Base-by-base conservation (phyloP, 1,140 invertebrate species). In the Saccostrea glomerata region DNA sequence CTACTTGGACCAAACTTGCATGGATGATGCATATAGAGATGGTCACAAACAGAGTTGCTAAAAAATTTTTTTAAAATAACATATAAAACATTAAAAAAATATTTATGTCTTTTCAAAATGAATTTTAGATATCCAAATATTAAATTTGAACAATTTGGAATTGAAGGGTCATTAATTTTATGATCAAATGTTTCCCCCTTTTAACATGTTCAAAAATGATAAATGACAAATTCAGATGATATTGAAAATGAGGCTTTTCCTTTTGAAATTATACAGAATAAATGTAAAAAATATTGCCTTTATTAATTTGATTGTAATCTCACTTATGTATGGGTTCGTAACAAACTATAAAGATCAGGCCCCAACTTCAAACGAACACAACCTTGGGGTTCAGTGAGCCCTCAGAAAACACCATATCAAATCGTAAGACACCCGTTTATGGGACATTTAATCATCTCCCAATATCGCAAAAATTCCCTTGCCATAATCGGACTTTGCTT, bases 401-500 rank as follows among this genome's bases (percentile, higher is more conserved):
- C n/a, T 47, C 60, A 63, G 30, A 73, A 25, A 25, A 36, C 70
- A 73, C 15, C 23, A 73, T 25, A 11, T 73, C 15, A 36, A 23
- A 73, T 25, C 23, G 25, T 25, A 30, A 13, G 70, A 73, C 25
- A 73, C 70, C 9, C 15, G 23, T 30, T 73, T 25, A 73, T 73
- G 70, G 70, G 70, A 73, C 70, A 73, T 73, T 73, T 73, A 73
- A 73, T 73, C 70, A 73, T 73, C 30, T 36, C 70, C 15, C 23
- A 73, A 73, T 73, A 73, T 73, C 25, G 30, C 23, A 25, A 2
- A 23, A 23, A 73, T 13, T 73, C 30, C 12, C 70, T 25, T 13
- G 23, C 9, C 13, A 4, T 9, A 25, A 13, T 23, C 13, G 23
- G 1, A 73, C n/a, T 13, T 25, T 30, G 70, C 70, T 73, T 25